Base-by-base conservation (phyloP, 2,888 invertebrate species). In the Caenorhabditis sp. region DNA sequence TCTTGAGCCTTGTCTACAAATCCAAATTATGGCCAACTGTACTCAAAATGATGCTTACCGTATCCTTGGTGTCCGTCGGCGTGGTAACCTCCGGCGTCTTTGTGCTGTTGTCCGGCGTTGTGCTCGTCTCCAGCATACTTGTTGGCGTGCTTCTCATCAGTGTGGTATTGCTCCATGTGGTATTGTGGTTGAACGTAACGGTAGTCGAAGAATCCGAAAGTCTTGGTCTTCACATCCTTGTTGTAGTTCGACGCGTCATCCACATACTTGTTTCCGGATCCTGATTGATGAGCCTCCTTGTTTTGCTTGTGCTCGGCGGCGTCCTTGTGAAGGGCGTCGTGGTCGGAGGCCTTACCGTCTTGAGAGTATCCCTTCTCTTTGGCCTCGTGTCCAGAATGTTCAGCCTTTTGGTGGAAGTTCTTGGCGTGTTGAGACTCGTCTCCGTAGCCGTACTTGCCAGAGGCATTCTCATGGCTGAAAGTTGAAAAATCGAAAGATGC, bases 161-260 rank as follows among this genome's bases (percentile, higher is more conserved):
- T 86, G 80, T 89, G 89, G 85, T 87, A 90, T 75, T 90, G 85
- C 82, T 90, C 90, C 79, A 88, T 82, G 75, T 89, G 90, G 85
- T 89, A 90, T 75, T 90, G 90, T 47, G 90, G 89, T 83, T 89
- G 89, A 41, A 90, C 86, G 85, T 86, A 90, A 58, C 85, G 82
- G 85, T 89, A 89, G 82, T 90, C 89, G 82, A 90, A 90, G 87
- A 89, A 90, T 44, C 90, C 90, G 80, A 85, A 88, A 8, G 89
- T 84, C 77, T 90, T 90, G 75, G 86, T 86, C 77, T 89, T 89
- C 79, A 85, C 85, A 72, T 90, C 90, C 72, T 89, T 89, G 76
- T 86, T 87, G 77, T 86, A 87, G 66, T 87, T 82, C 56, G 80
- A 83, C 63, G 85, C 82, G 22, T 83, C 89, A 61, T 88, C 80